Conservation (phyloP, 1,140 invertebrate genomes). For the Anastrepha obliqua region DNA sequence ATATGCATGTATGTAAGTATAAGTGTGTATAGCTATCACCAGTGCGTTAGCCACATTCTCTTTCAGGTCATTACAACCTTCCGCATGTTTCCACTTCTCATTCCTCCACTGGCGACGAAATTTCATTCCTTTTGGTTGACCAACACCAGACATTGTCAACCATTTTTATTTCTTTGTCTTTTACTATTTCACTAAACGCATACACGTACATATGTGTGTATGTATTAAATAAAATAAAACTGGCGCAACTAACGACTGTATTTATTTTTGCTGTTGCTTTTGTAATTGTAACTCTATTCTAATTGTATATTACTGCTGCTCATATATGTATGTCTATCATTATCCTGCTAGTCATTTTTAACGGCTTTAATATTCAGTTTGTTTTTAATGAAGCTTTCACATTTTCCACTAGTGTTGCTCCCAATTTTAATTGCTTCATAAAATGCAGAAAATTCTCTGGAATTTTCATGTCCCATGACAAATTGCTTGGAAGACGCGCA, state of each 20-base stretch:
- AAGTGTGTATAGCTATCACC: neutral
- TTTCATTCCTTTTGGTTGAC: neutral
- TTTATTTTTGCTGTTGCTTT: too few relatives aligned
- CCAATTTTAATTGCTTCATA: conserved; percentile 1
- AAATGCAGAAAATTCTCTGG: neutral
- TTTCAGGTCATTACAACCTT: neutral
- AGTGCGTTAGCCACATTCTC: neutral
- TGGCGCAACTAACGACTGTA: too few relatives aligned
- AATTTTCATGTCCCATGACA: neutral
- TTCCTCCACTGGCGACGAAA: too few relatives aligned
- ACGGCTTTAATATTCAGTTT: neutral
- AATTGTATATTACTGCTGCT: too few relatives aligned
- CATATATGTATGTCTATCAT: neutral
- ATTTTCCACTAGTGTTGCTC: neutral
- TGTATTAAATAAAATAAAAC: too few relatives aligned
- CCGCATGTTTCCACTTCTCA: too few relatives aligned
- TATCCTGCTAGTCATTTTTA: neutral
- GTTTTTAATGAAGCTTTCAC: neutral
- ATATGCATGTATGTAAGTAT: too few relatives aligned
- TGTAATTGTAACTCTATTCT: too few relatives aligned
- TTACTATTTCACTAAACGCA: neutral
- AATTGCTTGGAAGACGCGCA: neutral
- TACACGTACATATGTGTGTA: too few relatives aligned
- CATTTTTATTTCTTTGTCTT: neutral
- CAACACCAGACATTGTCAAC: neutral